Conservation (phyloP, 2,797 vertebrate genomes). For the Potorous gilbertii region DNA sequence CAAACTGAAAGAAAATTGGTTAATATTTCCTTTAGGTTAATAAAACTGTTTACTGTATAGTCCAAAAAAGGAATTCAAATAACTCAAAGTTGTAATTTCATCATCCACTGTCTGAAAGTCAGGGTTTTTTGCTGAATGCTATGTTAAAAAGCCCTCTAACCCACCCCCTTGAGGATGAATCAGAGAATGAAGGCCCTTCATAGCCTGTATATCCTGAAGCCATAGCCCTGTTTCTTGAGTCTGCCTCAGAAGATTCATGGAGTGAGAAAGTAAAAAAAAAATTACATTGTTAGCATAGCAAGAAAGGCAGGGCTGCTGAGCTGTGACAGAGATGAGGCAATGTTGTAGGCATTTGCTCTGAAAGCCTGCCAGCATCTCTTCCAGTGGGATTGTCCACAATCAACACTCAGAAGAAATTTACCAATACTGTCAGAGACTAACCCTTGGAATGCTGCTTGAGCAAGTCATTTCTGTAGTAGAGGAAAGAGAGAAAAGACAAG, state of each 20-base stretch:
- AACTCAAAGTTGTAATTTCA: slow-evolving; percentile 15
- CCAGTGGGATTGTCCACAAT: not conserved
- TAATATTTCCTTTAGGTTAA: not conserved
- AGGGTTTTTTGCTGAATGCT: not conserved
- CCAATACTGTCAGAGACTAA: not conserved
- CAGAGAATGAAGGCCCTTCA: not conserved
- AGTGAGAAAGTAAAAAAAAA: not conserved
- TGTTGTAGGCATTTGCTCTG: not conserved
- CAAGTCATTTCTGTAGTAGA: not conserved
- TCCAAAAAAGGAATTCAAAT: slow-evolving; percentile 40
- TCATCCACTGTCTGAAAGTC: not conserved
- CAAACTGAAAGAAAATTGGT: not conserved
- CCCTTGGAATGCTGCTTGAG: not conserved
- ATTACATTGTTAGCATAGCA: not conserved
- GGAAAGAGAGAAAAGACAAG: not conserved
- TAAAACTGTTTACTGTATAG: not conserved
- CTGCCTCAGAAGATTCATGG: not conserved
- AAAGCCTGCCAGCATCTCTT: not conserved
- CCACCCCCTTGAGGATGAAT: not conserved
- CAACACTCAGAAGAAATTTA: not conserved
- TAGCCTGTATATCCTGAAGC: not conserved
- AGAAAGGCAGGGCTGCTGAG: not conserved
- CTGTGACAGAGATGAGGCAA: not conserved
- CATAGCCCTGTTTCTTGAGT: not conserved
- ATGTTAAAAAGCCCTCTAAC: not conserved